Percentiles rank a stretch among this genome's conserved stretches.
Conservation (phyloP, 2,113 vertebrate genomes). For the Tenebrosternarchus preto region DNA sequence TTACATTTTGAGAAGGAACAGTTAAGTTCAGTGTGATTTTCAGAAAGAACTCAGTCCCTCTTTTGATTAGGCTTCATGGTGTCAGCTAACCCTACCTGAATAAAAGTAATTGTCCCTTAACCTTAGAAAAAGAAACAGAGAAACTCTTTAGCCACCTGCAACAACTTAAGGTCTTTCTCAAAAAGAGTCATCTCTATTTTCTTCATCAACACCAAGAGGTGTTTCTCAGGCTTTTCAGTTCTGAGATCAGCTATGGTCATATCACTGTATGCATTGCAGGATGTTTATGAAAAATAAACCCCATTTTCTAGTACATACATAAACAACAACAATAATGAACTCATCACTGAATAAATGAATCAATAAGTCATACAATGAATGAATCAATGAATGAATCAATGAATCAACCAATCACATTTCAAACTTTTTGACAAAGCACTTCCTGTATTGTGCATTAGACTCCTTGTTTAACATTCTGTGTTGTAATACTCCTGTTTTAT, state of each 20-base stretch:
- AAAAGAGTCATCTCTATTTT: neutral
- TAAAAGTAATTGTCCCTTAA: no score
- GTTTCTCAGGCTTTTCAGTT: neutral
- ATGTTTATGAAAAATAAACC: no score
- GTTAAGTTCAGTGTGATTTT: no score
- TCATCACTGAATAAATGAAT: neutral
- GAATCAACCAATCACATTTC: conserved; percentile 2
- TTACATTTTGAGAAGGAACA: neutral
- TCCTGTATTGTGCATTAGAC: neutral
- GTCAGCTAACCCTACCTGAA: neutral
- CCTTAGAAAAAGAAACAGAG: no score
- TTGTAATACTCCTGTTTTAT: conserved; percentile 2
- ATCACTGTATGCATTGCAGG: neutral
- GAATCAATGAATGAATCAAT: no score
- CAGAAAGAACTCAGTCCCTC: no score
- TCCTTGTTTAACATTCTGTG: conserved; percentile 27
- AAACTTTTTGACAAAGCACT: neutral
- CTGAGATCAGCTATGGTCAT: neutral
- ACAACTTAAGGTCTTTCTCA: neutral
- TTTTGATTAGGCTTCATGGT: neutral
- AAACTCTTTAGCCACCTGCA: no score
- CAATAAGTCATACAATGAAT: no score
- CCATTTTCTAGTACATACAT: no score
- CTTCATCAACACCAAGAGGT: neutral
- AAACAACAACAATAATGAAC: no score